phyloP scores from a whole-genome alignment of 2,113 vertebrate species.

The Lucifuga dentata region DNA sequence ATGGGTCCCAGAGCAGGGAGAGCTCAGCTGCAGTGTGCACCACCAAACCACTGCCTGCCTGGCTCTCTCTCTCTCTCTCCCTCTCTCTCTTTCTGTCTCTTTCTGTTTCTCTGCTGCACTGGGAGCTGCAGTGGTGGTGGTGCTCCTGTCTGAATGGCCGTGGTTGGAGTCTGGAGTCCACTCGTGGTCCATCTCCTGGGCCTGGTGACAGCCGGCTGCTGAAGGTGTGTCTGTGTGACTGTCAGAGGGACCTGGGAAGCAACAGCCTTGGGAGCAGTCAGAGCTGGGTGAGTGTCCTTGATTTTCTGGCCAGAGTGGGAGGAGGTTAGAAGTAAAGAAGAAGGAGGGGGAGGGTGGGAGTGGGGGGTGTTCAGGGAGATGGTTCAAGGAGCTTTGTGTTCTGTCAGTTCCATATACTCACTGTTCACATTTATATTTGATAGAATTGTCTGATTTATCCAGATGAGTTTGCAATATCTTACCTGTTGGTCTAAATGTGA shows the following conservation, averaged over 20 bases:
- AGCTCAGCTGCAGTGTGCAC: constrained; percentile 76
- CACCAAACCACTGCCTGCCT: constrained; percentile 65
- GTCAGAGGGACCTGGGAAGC: constrained; percentile 49
- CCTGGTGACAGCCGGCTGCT: constrained; percentile 67
- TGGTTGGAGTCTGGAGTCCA: constrained; percentile 16
- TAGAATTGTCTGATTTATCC: neutral
- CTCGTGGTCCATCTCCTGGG: constrained; percentile 30
- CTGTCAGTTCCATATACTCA: neutral
- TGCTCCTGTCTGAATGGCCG: constrained; percentile 37
- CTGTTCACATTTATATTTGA: constrained; percentile 11
- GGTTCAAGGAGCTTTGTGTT: constrained; percentile 47
- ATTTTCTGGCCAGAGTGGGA: constrained; percentile 76
- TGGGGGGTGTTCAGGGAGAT: constrained; percentile 58
- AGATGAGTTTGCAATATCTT: neutral
- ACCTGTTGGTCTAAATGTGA: constrained; percentile 38
- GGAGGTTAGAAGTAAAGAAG: constrained; percentile 70
- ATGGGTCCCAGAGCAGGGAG: constrained; percentile 87
- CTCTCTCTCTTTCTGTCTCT: constrained; percentile 45
- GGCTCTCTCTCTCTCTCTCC: constrained; percentile 54
- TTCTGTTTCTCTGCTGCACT: constrained; percentile 61
- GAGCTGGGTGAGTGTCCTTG: constrained; percentile 76
- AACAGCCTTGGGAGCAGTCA: constrained; percentile 59
- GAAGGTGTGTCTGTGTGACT: constrained; percentile 60
- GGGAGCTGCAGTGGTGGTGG: constrained; percentile 36
- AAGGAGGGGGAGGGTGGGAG: constrained; percentile 45